Evolutionary conservation across 2,888 invertebrate species (phyloP), one percentile per base, ranked within the genome.

Genomic region (Drosophila dives): DNA sequence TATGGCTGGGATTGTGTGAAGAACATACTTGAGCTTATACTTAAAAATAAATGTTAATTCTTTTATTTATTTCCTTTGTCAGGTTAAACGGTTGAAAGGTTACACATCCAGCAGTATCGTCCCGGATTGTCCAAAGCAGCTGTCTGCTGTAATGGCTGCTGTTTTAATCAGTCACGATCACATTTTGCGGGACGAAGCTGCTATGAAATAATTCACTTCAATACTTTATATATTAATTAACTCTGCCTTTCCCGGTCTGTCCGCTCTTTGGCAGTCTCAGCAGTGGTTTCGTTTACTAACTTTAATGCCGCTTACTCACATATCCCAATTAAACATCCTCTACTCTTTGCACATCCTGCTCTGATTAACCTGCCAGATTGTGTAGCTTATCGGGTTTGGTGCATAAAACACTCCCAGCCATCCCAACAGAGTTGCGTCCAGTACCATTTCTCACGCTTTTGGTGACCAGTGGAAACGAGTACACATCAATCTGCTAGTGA

Each of bases 41-140:
- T 88, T 90, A 69, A 90, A 88, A 88, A 83, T 90, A 86, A 86
- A 86, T 86, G 90, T 90, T 88, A 86, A 87, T 90, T 89, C 86
- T 88, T 90, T 87, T 87, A 87, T 90, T 87, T 87, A 87, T 87
- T 90, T 90, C 86, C 83, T 80, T 88, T 90, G 89, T 90, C 90
- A 90, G 86, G 81, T 87, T 90, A 90, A 90, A 90, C 81, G 77
- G 90, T 86, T 90, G 86, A 87, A 84, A 89, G 84, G 84, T 84
- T 84, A 86, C 76, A 58, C 69, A 53, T 15, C 53, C 59, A 48
- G 42, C 36, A 53, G 49, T n/a, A 68, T 79, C 64, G 65, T 53
- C 55, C 60, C 38, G 26, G 33, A 54, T 33, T 12, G 49, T 49
- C 32, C 8, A 26, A 15, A 20, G 20, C 34, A 17, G 20, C 56